Evolutionary conservation across 2,797 vertebrate genomes (phyloP).

Genomic region (Amniataba percoides): DNA sequence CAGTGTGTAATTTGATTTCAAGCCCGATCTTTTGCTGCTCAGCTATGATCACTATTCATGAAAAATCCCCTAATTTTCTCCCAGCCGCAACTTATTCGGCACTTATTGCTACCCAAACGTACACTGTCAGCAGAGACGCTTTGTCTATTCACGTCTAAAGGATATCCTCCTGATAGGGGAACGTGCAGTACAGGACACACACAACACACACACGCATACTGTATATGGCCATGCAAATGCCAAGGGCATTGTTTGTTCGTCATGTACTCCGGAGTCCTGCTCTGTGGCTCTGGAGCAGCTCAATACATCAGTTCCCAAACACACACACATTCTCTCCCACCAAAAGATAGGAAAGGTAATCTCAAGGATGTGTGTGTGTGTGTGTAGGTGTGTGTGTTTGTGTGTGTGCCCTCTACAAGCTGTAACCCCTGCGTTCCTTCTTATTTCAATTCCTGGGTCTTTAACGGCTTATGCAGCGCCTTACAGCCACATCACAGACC

Average conservation of each 20-base stretch:
- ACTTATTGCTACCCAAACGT: constrained; percentile 33
- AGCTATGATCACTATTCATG: constrained; percentile 35
- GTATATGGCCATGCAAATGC: constrained; percentile 31
- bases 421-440: constrained; percentile 29
- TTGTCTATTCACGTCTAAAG: constrained; percentile 67
- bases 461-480: constrained; percentile 51
- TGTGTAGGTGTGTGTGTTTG: too few relatives aligned
- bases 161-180: constrained; percentile 74
- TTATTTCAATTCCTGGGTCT: constrained; percentile 49
- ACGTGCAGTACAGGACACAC: constrained; percentile 40
- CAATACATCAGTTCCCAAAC: constrained; percentile 65
- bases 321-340: constrained; percentile 22
- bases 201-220: constrained; percentile 31
- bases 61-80: constrained; percentile 34
- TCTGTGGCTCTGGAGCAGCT: constrained; percentile 52
- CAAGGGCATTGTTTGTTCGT: constrained; percentile 73
- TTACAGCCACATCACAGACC: constrained; percentile 45
- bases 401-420: constrained; percentile 48
- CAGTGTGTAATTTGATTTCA: constrained; percentile 52
- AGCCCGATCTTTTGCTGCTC: constrained; percentile 26
- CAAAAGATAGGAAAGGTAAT: constrained; percentile 60
- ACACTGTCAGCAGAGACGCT: constrained; percentile 37
- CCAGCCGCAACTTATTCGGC: constrained; percentile 36
- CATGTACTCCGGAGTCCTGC: constrained; percentile 48
- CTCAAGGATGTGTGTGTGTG: constrained; percentile 60